phyloP scores from a whole-genome alignment of 2,797 vertebrate species.

The Balearica regulorum region DNA sequence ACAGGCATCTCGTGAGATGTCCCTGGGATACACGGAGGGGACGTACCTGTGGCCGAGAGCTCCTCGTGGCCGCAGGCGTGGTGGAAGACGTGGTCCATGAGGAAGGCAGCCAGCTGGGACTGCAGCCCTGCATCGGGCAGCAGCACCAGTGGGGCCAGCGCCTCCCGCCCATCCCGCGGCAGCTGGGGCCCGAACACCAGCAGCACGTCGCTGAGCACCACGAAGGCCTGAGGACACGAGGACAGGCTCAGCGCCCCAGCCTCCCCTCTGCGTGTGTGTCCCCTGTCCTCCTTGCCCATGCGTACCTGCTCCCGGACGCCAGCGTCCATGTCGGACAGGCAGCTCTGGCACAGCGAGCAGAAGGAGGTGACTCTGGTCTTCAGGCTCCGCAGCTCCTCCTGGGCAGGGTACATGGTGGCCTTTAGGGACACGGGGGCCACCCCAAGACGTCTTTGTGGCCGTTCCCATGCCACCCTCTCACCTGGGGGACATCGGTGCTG shows the following conservation, averaged over 20 bases:
- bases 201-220: slow-evolving; percentile 86
- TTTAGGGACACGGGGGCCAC: neutral
- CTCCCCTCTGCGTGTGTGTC: no score
- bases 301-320: neutral
- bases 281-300: no score
- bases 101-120: slow-evolving; percentile 84
- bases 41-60: neutral
- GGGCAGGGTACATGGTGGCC: neutral
- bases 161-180: slow-evolving; percentile 21
- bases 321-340: neutral
- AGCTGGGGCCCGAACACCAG: slow-evolving; percentile 74
- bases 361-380: neutral
- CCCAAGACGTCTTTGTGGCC: neutral
- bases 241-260: neutral
- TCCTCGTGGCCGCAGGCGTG: slow-evolving; percentile 35
- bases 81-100: slow-evolving; percentile 86
- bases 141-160: slow-evolving; percentile 65
- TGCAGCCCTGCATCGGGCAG: slow-evolving; percentile 77
- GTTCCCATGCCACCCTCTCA: neutral
- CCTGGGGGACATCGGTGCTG: slow-evolving; percentile 27
- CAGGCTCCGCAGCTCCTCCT: neutral
- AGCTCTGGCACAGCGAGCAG: neutral
- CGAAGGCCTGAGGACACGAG: slow-evolving; percentile 78
- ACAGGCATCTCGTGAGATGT: neutral
- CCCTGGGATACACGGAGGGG: neutral